A percentile compares a stretch with the other conserved stretches of the same genome.
Evolutionary conservation across 2,888 invertebrate species (phyloP).

Genomic region (Pristionchus fissidentatus): DNA sequence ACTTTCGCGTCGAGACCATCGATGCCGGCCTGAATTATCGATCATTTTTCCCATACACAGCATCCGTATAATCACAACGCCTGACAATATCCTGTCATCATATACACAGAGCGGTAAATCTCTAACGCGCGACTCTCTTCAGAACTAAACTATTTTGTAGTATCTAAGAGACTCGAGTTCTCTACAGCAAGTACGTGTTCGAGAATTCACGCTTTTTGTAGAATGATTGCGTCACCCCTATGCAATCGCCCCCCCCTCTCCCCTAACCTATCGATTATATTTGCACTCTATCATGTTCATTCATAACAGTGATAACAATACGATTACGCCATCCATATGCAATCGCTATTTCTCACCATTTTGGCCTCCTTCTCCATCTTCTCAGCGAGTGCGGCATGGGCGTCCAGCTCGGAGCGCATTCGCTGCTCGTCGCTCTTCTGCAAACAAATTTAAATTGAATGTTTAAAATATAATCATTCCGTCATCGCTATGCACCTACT

Average conservation of each 20-base stretch:
- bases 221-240: too few species aligned
- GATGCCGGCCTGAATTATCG: conserved; percentile 48
- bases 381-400: conserved; percentile 53
- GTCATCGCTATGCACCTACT: too few species aligned
- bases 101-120: background rate
- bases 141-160: background rate
- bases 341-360: background rate
- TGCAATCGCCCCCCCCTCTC: too few species aligned
- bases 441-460: background rate
- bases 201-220: too few species aligned
- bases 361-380: conserved; percentile 55
- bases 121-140: background rate
- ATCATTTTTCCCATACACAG: background rate
- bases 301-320: too few species aligned
- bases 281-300: too few species aligned
- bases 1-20: conserved; percentile 28
- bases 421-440: conserved; percentile 58
- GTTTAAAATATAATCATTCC: too few species aligned
- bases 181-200: too few species aligned
- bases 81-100: background rate
- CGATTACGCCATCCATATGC: too few species aligned
- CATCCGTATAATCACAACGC: background rate
- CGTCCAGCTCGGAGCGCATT: conserved; percentile 61
- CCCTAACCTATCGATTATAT: too few species aligned
- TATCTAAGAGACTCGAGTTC: too few species aligned